Conservation (phyloP, 2,888 invertebrate species). For the Petrophora chlorosata region DNA sequence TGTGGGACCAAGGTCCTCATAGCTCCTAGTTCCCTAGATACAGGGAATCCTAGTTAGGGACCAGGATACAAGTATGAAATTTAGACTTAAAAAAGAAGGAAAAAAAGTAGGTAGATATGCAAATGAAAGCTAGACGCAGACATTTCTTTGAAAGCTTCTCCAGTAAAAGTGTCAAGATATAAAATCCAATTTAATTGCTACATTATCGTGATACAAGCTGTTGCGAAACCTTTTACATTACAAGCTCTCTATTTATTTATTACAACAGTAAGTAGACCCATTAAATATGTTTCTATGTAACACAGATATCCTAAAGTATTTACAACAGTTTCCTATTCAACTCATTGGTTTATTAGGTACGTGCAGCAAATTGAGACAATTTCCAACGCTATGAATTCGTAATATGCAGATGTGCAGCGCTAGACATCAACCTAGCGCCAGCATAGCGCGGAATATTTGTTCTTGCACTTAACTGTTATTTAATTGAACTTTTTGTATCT, state of each 20-base stretch:
- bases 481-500: conserved; percentile 13
- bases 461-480: conserved; percentile 2
- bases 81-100: no score
- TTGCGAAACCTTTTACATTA: no score
- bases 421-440: conserved; percentile 30
- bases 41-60: no score
- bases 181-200: not conserved
- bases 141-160: not conserved
- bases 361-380: conserved; percentile 46
- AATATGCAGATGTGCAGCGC: conserved; percentile 41
- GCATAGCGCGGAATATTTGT: conserved; percentile 3
- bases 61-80: no score
- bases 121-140: no score
- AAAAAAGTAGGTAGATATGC: no score
- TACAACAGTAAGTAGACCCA: not conserved
- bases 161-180: not conserved
- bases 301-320: conserved; percentile 4
- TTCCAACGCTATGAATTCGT: conserved; percentile 48
- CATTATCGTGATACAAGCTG: not conserved
- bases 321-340: conserved; percentile 36
- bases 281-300: not conserved
- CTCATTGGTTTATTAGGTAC: conserved; percentile 42
- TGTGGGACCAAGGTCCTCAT: no score
- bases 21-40: no score
- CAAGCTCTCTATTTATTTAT: not conserved